A percentile compares a stretch with the other conserved stretches of the same genome.
Conservation (phyloP, 2,113 vertebrate genomes). For the Fregetta grallaria region DNA sequence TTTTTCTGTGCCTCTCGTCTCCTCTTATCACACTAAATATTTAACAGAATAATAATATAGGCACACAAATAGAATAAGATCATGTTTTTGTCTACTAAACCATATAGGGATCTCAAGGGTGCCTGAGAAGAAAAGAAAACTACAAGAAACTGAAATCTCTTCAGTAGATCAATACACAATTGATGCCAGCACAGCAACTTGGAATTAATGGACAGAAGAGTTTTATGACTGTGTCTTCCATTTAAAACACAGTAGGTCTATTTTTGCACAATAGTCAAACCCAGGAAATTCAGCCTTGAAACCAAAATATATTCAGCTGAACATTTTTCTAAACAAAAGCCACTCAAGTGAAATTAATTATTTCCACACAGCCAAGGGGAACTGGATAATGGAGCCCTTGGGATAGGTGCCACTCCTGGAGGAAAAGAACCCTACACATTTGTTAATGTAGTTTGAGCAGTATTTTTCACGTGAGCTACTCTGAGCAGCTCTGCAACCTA, state of each 20-base stretch:
- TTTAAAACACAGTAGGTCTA: not conserved
- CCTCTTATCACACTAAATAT: not conserved
- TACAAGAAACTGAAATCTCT: not conserved
- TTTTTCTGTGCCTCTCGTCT: not conserved
- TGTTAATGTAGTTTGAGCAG: not conserved
- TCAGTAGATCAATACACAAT: not conserved
- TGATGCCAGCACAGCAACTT: not conserved
- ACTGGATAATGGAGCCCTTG: not conserved
- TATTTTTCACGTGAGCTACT: not conserved
- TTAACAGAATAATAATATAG: not conserved
- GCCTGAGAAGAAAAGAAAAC: not conserved
- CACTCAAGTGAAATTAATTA: not conserved
- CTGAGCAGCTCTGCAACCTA: not conserved
- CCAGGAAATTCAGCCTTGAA: not conserved
- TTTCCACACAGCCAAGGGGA: not conserved
- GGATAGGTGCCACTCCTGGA: not conserved
- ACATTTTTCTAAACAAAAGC: slow-evolving; percentile 12
- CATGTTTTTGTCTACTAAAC: not conserved
- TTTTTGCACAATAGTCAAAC: not conserved
- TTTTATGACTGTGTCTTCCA: not conserved
- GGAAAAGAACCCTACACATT: not conserved
- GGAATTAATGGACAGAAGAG: not conserved
- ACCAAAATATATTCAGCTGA: not conserved
- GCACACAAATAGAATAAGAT: not conserved
- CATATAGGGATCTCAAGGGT: not conserved